A percentile compares a stretch with the other conserved stretches of the same genome.
These are phyloP conservation scores for Arctia plantaginis DNA, from an alignment of 2,888 invertebrate species.

Conservation along the genomic window DNA sequence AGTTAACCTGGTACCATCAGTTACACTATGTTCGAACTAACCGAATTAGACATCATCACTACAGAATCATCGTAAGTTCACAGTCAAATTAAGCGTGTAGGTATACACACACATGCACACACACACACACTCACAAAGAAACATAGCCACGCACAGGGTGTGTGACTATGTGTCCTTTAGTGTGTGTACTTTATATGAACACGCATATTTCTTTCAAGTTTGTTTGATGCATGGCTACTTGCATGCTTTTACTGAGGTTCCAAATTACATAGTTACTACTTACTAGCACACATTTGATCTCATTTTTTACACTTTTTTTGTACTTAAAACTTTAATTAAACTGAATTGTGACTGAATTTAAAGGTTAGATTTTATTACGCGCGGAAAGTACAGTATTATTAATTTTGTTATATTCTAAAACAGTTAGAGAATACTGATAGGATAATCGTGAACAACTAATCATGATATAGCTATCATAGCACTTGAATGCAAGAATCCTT, in stretches of 20 bases:
- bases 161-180: not conserved
- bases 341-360: no score
- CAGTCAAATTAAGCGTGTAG: not conserved
- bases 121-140: no score
- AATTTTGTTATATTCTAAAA: no score
- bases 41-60: constrained; percentile 35
- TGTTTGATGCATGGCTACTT: no score
- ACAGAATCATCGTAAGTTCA: constrained; percentile 36
- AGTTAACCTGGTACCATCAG: not conserved
- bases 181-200: not conserved
- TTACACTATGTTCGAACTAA: constrained; percentile 33
- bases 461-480: not conserved
- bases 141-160: not conserved
- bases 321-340: no score
- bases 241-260: no score
- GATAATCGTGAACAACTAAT: not conserved
- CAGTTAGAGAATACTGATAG: not conserved
- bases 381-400: no score
- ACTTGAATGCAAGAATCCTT: not conserved
- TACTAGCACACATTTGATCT: no score
- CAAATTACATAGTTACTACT: no score
- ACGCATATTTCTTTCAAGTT: not conserved
- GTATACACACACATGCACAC: not conserved
- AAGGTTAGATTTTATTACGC: no score
- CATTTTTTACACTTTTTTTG: no score